These are phyloP conservation scores for Dendroctonus ponderosae DNA, from an alignment of 1,140 invertebrate species.

Conservation along the genomic window DNA sequence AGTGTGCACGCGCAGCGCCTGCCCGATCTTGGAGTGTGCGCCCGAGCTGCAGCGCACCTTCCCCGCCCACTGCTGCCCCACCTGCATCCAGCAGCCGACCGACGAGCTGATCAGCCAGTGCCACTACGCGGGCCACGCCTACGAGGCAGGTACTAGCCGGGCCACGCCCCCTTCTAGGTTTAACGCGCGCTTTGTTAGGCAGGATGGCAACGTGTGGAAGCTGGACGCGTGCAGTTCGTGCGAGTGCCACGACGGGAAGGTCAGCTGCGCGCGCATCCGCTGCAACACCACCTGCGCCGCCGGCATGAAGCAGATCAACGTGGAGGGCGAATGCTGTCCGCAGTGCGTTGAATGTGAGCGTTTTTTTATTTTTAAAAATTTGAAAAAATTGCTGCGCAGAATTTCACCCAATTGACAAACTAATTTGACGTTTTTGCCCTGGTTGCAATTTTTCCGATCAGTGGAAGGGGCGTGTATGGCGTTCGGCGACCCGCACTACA, in stretches of 20 bases:
- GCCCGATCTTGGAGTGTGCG: conserved; percentile 78
- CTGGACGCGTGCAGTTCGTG: conserved; percentile 85
- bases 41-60: conserved; percentile 64
- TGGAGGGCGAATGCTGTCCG: conserved; percentile 80
- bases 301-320: conserved; percentile 68
- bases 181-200: conserved; percentile 45
- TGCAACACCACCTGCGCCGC: conserved; percentile 69
- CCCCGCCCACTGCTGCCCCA: conserved; percentile 74
- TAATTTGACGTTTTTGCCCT: too few relatives aligned
- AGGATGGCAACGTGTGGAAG: conserved; percentile 85
- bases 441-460: too few relatives aligned
- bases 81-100: conserved; percentile 54
- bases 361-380: background rate
- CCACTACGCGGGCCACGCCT: conserved; percentile 61
- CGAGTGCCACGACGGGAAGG: conserved; percentile 73
- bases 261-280: conserved; percentile 74
- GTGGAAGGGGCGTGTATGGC: conserved; percentile 86
- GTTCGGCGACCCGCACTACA: conserved; percentile 91
- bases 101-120: conserved; percentile 63
- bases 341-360: conserved; percentile 76
- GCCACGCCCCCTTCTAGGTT: background rate
- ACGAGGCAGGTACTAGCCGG: conserved; percentile 58
- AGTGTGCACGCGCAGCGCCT: conserved; percentile 73
- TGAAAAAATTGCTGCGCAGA: too few relatives aligned
- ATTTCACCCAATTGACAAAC: too few relatives aligned